Evolutionary conservation across 2,113 vertebrate genomes (phyloP).

Genomic region (Toxotes jaculatrix): DNA sequence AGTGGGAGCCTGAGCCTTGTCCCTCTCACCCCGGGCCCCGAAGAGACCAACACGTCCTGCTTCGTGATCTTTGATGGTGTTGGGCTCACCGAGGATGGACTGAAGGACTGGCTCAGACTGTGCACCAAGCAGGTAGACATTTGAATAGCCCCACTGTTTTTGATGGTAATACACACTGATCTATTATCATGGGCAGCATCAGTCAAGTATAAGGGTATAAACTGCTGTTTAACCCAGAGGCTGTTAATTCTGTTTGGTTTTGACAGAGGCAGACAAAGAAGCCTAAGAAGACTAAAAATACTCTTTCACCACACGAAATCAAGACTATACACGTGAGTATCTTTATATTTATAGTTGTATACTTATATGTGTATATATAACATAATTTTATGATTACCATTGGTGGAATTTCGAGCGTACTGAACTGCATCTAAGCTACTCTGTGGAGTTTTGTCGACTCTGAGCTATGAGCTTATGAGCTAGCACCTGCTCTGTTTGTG

Average conservation of each 20-base stretch:
- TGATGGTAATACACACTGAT: neutral
- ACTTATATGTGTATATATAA: neutral
- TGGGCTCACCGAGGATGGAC: slow-evolving; percentile 89
- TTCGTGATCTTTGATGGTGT: slow-evolving; percentile 92
- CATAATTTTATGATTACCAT: too few relatives aligned
- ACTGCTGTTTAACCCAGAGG: neutral
- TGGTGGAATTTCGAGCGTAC: neutral
- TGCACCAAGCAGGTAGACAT: slow-evolving; percentile 91
- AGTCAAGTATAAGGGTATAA: neutral
- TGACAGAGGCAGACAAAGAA: slow-evolving; percentile 89
- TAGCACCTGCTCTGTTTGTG: slow-evolving; percentile 13
- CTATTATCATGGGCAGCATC: neutral
- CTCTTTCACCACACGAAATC: slow-evolving; percentile 91
- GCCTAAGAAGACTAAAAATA: slow-evolving; percentile 89
- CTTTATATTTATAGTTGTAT: neutral
- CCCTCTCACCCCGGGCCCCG: slow-evolving; percentile 57
- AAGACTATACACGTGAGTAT: slow-evolving; percentile 92
- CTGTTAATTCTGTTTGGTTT: slow-evolving; percentile 32
- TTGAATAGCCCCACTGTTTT: neutral
- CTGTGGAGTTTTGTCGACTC: neutral
- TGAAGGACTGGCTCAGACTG: slow-evolving; percentile 95
- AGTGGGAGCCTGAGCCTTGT: slow-evolving; percentile 87
- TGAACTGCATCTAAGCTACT: neutral
- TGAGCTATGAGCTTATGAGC: neutral
- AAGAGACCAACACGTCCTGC: slow-evolving; percentile 75